Evolutionary conservation across 2,797 vertebrate genomes (phyloP).

Genomic region (Ctenopoma kingsleyae): DNA sequence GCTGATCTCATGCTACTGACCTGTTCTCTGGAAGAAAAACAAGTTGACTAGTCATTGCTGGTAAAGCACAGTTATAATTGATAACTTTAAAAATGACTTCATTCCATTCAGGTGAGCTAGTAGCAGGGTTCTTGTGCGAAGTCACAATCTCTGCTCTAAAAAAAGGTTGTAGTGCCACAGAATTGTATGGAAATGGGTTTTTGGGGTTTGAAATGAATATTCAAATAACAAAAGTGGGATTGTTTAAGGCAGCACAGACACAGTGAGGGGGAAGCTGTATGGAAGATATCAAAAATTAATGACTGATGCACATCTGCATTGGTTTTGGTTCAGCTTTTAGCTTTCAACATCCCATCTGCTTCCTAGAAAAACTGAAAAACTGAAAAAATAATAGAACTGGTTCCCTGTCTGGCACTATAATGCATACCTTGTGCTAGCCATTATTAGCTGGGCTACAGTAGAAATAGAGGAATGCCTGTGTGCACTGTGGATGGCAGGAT

Average conservation of each 20-base stretch:
- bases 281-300: neutral
- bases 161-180: neutral
- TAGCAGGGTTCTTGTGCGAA: neutral
- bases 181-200: neutral
- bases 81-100: slow-evolving; percentile 7
- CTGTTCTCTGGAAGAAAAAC: neutral
- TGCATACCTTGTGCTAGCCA: slow-evolving; percentile 59
- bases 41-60: neutral
- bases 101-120: slow-evolving; percentile 8
- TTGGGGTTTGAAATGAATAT: neutral
- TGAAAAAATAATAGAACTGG: neutral
- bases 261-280: neutral
- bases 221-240: neutral
- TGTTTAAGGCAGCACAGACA: neutral
- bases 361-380: slow-evolving; percentile 23
- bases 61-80: neutral
- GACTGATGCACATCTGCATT: slow-evolving; percentile 1
- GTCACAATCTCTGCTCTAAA: neutral
- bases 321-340: neutral
- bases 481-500: slow-evolving; percentile 40
- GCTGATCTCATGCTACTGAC: neutral
- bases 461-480: slow-evolving; percentile 64
- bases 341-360: slow-evolving; percentile 1
- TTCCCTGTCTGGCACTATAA: slow-evolving; percentile 45
- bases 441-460: slow-evolving; percentile 57